Evolutionary conservation across 2,888 invertebrate species (phyloP).

Genomic region (Agonopterix alstromeriana): DNA sequence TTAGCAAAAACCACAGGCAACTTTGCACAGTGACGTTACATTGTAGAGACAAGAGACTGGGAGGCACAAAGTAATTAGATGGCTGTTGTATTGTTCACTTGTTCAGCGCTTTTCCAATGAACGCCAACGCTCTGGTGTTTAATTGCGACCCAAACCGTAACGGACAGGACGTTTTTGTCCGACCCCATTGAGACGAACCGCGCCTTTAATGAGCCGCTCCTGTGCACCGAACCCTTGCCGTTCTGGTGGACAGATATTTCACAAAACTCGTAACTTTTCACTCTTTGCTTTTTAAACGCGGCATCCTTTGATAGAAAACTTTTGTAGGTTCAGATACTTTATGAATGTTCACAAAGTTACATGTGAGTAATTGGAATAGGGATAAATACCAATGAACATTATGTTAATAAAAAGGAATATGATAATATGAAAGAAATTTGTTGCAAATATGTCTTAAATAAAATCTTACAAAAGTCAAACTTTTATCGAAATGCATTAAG

Average conservation of each 20-base stretch:
- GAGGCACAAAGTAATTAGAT: conserved; percentile 66
- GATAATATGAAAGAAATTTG: too few species aligned
- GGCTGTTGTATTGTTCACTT: conserved; percentile 61
- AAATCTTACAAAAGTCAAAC: too few species aligned
- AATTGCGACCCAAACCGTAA: conserved; percentile 64
- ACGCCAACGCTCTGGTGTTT: conserved; percentile 42
- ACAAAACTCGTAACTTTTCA: conserved; percentile 19
- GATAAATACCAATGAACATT: too few species aligned
- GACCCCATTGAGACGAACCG: conserved; percentile 18
- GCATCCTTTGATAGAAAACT: too few species aligned
- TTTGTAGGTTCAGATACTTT: too few species aligned
- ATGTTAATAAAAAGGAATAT: too few species aligned
- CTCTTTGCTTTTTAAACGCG: conserved; percentile 2
- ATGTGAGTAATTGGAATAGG: too few species aligned
- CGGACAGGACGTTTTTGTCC: conserved; percentile 64
- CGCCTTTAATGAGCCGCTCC: conserved; percentile 10
- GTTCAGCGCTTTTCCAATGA: conserved; percentile 65
- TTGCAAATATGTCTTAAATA: too few species aligned
- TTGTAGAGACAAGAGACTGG: conserved; percentile 41
- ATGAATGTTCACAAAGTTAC: too few species aligned
- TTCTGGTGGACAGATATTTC: conserved; percentile 6
- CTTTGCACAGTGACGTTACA: conserved; percentile 50
- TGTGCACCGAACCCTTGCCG: conserved; percentile 8
- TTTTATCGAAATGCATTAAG: too few species aligned
- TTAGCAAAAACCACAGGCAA: conserved; percentile 59